These are phyloP conservation scores for Cladorhizidae sp. DNA, from an alignment of 37 sponge, comb jelly and placozoan species.

Conservation along the genomic window DNA sequence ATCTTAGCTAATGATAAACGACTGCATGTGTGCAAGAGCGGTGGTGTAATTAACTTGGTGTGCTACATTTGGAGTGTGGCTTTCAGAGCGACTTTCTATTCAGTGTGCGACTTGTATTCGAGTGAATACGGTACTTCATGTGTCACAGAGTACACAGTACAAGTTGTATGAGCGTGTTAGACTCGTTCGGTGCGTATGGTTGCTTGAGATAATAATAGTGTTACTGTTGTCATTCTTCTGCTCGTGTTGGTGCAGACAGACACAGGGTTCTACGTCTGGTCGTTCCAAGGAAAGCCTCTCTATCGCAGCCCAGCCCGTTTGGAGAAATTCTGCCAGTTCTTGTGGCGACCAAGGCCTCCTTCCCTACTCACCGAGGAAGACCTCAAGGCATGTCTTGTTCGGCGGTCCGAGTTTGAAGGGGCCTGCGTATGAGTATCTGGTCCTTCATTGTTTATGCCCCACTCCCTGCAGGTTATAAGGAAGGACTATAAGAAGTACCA, in stretches of 20 bases:
- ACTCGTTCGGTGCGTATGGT: too few relatives aligned
- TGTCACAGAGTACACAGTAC: too few relatives aligned
- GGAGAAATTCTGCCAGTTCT: conserved; percentile 83
- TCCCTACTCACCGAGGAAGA: conserved; percentile 80
- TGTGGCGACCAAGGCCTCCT: conserved; percentile 96
- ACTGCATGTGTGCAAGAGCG: too few relatives aligned
- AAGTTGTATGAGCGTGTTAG: too few relatives aligned
- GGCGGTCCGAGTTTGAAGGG: not conserved
- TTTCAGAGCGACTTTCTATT: too few relatives aligned
- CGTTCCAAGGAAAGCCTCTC: conserved; percentile 87
- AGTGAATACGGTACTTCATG: too few relatives aligned
- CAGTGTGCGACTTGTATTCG: too few relatives aligned
- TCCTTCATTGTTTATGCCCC: not conserved
- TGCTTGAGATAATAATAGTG: too few relatives aligned
- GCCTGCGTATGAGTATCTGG: not conserved
- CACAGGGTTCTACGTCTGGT: conserved; percentile 93
- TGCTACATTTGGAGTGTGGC: too few relatives aligned
- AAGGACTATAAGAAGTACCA: conserved; percentile 87
- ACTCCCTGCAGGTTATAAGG: conserved; percentile 59
- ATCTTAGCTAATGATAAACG: too few relatives aligned
- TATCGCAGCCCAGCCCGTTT: conserved; percentile 58
- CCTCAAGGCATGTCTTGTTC: conserved; percentile 45
- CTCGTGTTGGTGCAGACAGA: conserved; percentile 55
- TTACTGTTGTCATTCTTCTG: not conserved
- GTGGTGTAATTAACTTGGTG: too few relatives aligned